These are phyloP conservation scores for Yponomeuta cagnagella DNA, from an alignment of 2,888 invertebrate genomes.

Conservation along the genomic window DNA sequence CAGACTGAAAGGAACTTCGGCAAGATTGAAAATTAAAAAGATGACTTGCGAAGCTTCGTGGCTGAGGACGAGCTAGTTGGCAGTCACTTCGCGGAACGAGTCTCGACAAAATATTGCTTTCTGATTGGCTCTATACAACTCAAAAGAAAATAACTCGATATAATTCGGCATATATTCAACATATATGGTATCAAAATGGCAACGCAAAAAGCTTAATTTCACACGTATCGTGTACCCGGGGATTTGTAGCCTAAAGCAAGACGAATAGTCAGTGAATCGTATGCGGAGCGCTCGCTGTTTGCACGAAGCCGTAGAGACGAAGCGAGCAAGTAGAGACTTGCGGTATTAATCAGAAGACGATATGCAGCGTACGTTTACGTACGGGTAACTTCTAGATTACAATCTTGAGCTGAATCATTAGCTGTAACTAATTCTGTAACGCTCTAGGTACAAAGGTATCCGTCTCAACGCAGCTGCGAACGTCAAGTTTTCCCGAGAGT, in stretches of 20 bases:
- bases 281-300: constrained; percentile 31
- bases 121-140: not conserved
- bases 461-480: not conserved
- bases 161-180: not conserved
- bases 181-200: constrained; percentile 1
- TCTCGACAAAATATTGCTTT: not conserved
- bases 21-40: constrained; percentile 34
- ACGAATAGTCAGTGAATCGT: not conserved
- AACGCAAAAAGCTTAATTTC: constrained; percentile 31
- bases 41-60: constrained; percentile 18
- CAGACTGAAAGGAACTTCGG: constrained; percentile 31
- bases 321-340: constrained; percentile 22
- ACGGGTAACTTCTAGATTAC: constrained; percentile 56
- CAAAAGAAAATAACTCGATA: not conserved
- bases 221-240: constrained; percentile 23
- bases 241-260: not conserved
- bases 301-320: constrained; percentile 45
- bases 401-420: constrained; percentile 49
- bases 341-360: constrained; percentile 66
- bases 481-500: not conserved
- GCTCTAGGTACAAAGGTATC: not conserved
- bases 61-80: not conserved
- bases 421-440: constrained; percentile 52
- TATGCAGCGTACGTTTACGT: constrained; percentile 56
- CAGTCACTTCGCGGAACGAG: not conserved